These are phyloP conservation scores for Eudasyphora cyanicolor DNA, from an alignment of 2,888 invertebrate genomes.

Conservation along the genomic window DNA sequence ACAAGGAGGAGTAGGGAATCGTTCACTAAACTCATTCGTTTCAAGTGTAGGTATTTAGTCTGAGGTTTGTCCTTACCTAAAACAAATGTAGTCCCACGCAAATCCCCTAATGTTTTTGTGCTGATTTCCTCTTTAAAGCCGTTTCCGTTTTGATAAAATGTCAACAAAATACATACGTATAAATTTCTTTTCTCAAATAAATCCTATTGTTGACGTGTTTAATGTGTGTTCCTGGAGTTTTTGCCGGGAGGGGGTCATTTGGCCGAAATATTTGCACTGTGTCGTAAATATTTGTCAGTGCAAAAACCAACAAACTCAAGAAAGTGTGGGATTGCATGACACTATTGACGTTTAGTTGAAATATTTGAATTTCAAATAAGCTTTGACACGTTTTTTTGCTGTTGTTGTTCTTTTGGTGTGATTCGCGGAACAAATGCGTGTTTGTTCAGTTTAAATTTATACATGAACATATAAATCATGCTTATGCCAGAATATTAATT, in stretches of 20 bases:
- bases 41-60: too few relatives aligned
- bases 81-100: too few relatives aligned
- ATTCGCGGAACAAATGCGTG: background rate
- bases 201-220: background rate
- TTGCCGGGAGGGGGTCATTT: background rate
- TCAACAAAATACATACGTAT: too few relatives aligned
- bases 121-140: too few relatives aligned
- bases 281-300: background rate
- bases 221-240: background rate
- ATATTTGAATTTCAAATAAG: conserved; percentile 9
- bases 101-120: too few relatives aligned
- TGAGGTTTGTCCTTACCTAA: too few relatives aligned
- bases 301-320: too few relatives aligned
- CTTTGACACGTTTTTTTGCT: background rate
- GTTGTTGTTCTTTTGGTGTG: background rate
- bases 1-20: too few relatives aligned
- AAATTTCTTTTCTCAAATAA: too few relatives aligned
- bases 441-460: background rate
- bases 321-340: background rate
- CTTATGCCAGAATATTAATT: background rate
- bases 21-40: too few relatives aligned
- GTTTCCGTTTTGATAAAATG: too few relatives aligned
- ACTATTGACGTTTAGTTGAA: background rate
- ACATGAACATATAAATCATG: background rate
- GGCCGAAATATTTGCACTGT: background rate